These are phyloP conservation scores for Caerostris extrusa DNA, from an alignment of 1,140 invertebrate genomes.

Conservation along the genomic window DNA sequence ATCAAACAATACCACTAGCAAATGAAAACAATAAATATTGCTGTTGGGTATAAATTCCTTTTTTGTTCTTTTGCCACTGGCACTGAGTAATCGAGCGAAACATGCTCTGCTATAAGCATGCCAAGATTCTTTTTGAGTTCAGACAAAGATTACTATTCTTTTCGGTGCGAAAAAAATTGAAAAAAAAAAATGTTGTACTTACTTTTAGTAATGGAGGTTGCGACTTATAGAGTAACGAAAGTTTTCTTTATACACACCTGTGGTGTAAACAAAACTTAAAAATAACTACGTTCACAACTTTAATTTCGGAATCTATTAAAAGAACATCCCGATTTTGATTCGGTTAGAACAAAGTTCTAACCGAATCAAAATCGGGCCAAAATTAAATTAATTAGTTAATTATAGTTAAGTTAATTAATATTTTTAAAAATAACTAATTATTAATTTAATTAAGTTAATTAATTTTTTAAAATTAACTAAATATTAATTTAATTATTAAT, in stretches of 20 bases:
- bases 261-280: background rate
- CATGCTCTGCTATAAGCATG: background rate
- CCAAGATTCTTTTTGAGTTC: background rate
- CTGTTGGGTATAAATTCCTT: background rate
- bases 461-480: too few species aligned
- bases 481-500: too few species aligned
- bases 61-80: slow-evolving; percentile 24
- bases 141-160: slow-evolving; percentile 10
- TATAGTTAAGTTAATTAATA: too few species aligned
- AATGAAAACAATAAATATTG: too few species aligned
- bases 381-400: too few species aligned
- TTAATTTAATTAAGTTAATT: too few species aligned
- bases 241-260: slow-evolving; percentile 6
- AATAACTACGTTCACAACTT: background rate
- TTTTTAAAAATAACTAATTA: too few species aligned
- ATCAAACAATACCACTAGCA: too few species aligned
- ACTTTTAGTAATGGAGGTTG: background rate
- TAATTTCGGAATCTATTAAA: background rate
- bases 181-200: background rate
- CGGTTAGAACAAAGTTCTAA: background rate
- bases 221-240: background rate
- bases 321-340: background rate
- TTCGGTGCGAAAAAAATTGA: background rate
- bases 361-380: too few species aligned
- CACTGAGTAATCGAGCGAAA: slow-evolving; percentile 14